These are phyloP conservation scores for Luperina nickerlii DNA, from an alignment of 2,888 invertebrate species.

Conservation along the genomic window DNA sequence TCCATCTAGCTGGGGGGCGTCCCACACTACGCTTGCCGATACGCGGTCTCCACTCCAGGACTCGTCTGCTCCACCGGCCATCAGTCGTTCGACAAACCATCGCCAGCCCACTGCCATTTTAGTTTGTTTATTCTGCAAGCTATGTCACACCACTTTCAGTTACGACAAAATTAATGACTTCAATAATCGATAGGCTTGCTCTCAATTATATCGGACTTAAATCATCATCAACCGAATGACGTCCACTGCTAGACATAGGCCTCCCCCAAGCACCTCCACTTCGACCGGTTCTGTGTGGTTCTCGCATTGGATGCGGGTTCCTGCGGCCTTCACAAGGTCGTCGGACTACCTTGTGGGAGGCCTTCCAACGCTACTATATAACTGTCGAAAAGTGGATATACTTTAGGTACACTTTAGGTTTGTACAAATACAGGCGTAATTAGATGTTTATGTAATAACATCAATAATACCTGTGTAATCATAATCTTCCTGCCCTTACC, in stretches of 20 bases:
- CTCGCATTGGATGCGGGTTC: no score
- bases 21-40: not conserved
- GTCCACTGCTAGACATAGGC: no score
- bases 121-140: no score
- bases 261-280: no score
- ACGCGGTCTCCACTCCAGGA: not conserved
- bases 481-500: not conserved
- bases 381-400: not conserved
- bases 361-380: not conserved
- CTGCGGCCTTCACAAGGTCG: no score
- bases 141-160: not conserved
- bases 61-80: not conserved
- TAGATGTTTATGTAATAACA: not conserved
- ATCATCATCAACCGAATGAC: no score
- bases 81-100: not conserved
- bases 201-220: not conserved
- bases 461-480: not conserved
- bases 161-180: no score
- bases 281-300: no score
- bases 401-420: not conserved
- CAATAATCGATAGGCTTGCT: no score
- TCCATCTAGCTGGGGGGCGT: not conserved
- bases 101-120: no score
- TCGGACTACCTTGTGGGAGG: no score
- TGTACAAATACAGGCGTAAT: not conserved